phyloP scores from a whole-genome alignment of 2,888 invertebrate species.

The Sclerodermus sp. region DNA sequence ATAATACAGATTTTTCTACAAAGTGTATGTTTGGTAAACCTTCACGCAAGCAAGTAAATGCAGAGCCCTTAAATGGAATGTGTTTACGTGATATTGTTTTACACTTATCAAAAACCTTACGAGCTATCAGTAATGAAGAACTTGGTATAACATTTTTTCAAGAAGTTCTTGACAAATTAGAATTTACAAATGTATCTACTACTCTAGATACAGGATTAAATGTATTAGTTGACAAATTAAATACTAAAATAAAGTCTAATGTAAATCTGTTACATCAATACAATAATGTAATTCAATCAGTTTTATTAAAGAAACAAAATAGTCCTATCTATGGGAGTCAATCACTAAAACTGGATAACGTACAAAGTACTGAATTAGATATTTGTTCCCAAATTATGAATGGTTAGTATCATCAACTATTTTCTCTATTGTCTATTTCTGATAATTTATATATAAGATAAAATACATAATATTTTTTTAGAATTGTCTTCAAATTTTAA shows the following conservation, averaged over 20 bases:
- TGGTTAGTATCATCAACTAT: slow-evolving; percentile 29
- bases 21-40: slow-evolving; percentile 48
- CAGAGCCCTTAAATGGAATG: slow-evolving; percentile 46
- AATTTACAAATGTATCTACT: slow-evolving; percentile 39
- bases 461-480: slow-evolving; percentile 15
- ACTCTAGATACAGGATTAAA: slow-evolving; percentile 34
- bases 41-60: slow-evolving; percentile 48
- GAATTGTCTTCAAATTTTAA: slow-evolving; percentile 40
- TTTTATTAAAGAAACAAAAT: slow-evolving; percentile 32
- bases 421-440: neutral
- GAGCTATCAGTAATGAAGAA: slow-evolving; percentile 42
- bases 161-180: slow-evolving; percentile 43
- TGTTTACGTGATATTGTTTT: slow-evolving; percentile 50
- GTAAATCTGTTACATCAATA: slow-evolving; percentile 39
- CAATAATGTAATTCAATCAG: slow-evolving; percentile 39
- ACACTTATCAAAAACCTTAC: slow-evolving; percentile 41
- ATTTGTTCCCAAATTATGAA: slow-evolving; percentile 44
- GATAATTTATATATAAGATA: neutral
- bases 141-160: slow-evolving; percentile 48
- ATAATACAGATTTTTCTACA: neutral
- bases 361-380: slow-evolving; percentile 28
- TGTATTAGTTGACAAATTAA: slow-evolving; percentile 40
- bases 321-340: slow-evolving; percentile 26
- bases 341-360: slow-evolving; percentile 20
- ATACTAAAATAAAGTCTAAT: slow-evolving; percentile 41